Evolutionary conservation across 37 sponge, comb jelly and placozoan species (phyloP), one percentile per base, ranked within the genome.

Genomic region (Chondrilla cf. caribensis): DNA sequence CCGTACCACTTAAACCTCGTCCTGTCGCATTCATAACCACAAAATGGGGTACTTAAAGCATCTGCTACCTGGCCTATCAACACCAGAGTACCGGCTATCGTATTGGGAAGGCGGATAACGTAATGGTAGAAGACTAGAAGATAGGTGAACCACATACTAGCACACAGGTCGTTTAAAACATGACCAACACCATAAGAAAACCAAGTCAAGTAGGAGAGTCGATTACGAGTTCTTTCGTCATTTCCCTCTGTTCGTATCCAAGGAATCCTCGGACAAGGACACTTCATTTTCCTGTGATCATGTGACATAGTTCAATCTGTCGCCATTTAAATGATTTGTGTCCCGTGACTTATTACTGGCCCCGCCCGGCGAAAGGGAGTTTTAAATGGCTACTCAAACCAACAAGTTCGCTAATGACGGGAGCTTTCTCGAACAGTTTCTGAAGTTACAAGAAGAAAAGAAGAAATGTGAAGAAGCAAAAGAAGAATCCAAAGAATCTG

Each of bases 91-190:
- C 98, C 98, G 21, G 98, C 95, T 17, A 79, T 68, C 17, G 76
- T 44, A 77, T 95, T 95, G 71, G 67, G 42, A 21, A 95, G 54
- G 21, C 36, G 51, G 17, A 90, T 44, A 11, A 98, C 96, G 39
- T 57, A 71, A 68, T 95, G 96, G 54, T 82, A 93, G 87, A 89
- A 98, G 31, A 98, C 62, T 0, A 98, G 77, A 28, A 98, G 80
- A 77, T 98, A 98, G 25, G 92, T 93, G 78, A 98, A 98, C 98
- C 98, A 98, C 86, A 95, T 90, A 37, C 93, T 88, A 72, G 98
- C 93, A 77, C 92, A 90, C 37, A 98, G 79, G 81, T 98, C 98
- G 80, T 98, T 98, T 38, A 95, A 87, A 29, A 98, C 84, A 64
- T 98, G 98, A n/a, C 98, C 98, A 29, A 95, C 86, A 6, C 95